phyloP scores from a whole-genome alignment of 2,797 vertebrate species.

The Fratercula arctica region DNA sequence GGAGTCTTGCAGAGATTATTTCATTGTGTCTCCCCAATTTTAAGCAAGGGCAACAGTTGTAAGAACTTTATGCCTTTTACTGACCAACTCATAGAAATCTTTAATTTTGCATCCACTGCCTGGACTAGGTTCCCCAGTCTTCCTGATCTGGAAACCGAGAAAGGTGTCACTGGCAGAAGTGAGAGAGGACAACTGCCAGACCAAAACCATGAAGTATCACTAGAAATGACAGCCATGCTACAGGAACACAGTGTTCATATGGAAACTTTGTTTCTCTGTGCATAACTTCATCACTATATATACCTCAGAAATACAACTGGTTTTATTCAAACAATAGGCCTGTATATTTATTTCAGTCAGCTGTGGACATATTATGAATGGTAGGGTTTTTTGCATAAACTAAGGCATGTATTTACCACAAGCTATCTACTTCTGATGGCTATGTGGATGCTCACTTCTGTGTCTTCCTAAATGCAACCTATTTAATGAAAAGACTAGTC shows the following conservation, averaged over 20 bases:
- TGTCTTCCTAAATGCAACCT: not conserved
- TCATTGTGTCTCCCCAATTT: not conserved
- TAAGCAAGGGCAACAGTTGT: not conserved
- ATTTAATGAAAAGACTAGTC: not conserved
- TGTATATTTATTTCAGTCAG: not conserved
- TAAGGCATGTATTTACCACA: not conserved
- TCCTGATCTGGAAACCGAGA: not conserved
- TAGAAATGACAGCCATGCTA: not conserved
- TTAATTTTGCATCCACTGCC: not conserved
- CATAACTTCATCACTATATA: not conserved
- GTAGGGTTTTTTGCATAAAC: not conserved
- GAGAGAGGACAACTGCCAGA: not conserved
- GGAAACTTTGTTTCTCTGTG: not conserved
- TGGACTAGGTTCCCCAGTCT: not conserved
- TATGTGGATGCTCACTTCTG: not conserved
- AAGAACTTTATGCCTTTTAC: not conserved
- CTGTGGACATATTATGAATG: accelerated
- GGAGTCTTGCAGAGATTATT: not conserved
- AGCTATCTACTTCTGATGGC: not conserved
- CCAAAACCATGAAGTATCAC: not conserved
- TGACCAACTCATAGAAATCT: not conserved
- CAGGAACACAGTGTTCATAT: not conserved
- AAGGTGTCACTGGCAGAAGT: not conserved
- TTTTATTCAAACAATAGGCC: not conserved
- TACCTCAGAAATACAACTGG: not conserved